A percentile compares a stretch with the other conserved stretches of the same genome.
These are phyloP conservation scores for Neogobius melanostomus DNA, from an alignment of 2,113 vertebrate species.

Conservation along the genomic window DNA sequence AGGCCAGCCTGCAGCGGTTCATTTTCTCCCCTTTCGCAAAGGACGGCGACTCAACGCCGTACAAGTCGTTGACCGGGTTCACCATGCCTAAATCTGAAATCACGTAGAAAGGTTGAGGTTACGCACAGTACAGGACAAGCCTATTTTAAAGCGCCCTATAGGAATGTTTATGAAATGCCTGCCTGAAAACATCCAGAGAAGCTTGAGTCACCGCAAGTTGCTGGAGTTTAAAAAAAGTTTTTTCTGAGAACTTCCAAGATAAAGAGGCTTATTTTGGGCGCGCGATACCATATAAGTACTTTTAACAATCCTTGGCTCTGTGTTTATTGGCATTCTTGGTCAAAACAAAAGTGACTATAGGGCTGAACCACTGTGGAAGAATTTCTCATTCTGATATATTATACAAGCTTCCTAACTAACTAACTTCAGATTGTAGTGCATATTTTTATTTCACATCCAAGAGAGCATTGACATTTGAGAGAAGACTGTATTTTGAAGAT, in stretches of 20 bases:
- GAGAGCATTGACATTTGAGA: no score
- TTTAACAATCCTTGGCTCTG: slow-evolving; percentile 34
- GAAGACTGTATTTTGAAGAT: no score
- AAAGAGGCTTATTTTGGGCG: slow-evolving; percentile 48
- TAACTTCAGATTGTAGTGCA: no score
- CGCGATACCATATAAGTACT: slow-evolving; percentile 54
- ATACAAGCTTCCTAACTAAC: no score
- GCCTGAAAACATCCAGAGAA: slow-evolving; percentile 22
- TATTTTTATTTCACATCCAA: no score
- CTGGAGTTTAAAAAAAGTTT: slow-evolving; percentile 39
- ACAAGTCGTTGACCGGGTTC: slow-evolving; percentile 90
- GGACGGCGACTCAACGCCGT: slow-evolving; percentile 80
- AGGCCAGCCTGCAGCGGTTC: slow-evolving; percentile 90
- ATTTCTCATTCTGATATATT: no score
- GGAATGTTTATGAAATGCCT: slow-evolving; percentile 11
- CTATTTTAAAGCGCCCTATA: slow-evolving; percentile 22
- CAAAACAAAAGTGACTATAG: slow-evolving; percentile 25
- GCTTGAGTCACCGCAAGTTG: slow-evolving; percentile 8
- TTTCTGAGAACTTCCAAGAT: slow-evolving; percentile 38
- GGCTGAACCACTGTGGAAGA: no score
- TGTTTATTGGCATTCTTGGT: slow-evolving; percentile 42
- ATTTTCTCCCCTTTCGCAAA: slow-evolving; percentile 90
- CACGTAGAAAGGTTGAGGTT: slow-evolving; percentile 25
- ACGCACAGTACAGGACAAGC: neutral
- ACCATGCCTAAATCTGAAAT: slow-evolving; percentile 85